Evolutionary conservation across 2,888 invertebrate genomes (phyloP), one percentile per base, ranked within the genome.

Genomic region (Acleris sparsana): DNA sequence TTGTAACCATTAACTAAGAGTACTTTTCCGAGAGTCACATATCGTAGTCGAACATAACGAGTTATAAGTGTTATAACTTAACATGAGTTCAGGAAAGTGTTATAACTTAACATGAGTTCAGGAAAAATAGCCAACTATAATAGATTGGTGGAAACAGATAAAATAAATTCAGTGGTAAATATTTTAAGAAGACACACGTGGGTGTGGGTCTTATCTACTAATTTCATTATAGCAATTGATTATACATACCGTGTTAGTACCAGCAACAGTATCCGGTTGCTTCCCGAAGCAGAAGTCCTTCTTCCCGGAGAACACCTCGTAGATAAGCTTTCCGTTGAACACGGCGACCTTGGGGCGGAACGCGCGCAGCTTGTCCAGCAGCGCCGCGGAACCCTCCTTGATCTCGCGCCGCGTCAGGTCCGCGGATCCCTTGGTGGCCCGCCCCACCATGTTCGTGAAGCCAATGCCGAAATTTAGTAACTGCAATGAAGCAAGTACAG

Each of bases 241-340:
- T 7, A 29, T n/a, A 93, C 95, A 95, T 91, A 99, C 98, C 80
- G 98, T 98, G 83, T 97, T 97, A 53, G 98, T 98, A 70, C 98
- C 98, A 75, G 98, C 97, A 56, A 99, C 95, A 70, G 96, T 95
- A 82, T 97, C 98, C 0, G 98, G 98, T 86, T 99, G 99, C 77
- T 98, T 96, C 53, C 99, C 99, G 89, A 99, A 98, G 84, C 97
- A 96, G 88, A 99, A 99, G 89, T 99, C 98, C 90, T 99, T 99
- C 91, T 98, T 98, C 17, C 99, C 99, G 69, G 97, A 97, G 93
- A 98, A 99, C 56, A 99, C 97, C 92, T 99, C 99, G 92, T 98
- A 99, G 79, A 99, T 99, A 77, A 99, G 95, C 93, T 99, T 99
- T n/a, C 99, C 99, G 94, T 99, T 99, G 89, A 99, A 99, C 55